phyloP scores from a whole-genome alignment of 2,113 vertebrate genomes.

The Protobothrops mucrosquamatus region DNA sequence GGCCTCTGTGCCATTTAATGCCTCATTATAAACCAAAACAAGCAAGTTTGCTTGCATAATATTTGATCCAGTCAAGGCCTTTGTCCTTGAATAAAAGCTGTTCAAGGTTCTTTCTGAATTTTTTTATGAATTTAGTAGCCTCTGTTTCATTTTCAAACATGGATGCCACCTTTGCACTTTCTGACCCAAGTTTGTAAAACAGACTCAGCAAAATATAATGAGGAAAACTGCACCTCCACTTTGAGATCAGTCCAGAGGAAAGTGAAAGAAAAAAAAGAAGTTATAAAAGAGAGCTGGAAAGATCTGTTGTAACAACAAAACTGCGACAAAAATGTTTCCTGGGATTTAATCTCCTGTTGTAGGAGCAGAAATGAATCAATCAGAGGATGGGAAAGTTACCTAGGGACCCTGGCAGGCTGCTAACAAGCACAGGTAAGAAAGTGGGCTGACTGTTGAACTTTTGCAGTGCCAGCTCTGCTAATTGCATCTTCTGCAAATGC shows the following conservation, averaged over 20 bases:
- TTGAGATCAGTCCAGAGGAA: not conserved
- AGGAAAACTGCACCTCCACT: not conserved
- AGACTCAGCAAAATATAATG: not conserved
- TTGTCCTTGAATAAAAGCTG: not conserved
- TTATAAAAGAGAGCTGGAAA: not conserved
- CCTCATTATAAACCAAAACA: slow-evolving; percentile 4
- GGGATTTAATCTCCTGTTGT: not conserved
- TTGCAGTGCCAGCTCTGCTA: not conserved
- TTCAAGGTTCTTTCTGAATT: not conserved
- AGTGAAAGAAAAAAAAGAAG: not conserved
- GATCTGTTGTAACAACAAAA: not conserved
- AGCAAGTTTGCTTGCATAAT: not conserved
- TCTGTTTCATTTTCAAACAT: not conserved
- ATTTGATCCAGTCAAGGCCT: not conserved
- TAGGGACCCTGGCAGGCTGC: slow-evolving; percentile 13
- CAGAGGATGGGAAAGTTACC: not conserved
- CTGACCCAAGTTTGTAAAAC: not conserved
- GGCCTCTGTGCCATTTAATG: not conserved
- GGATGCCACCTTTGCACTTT: not conserved
- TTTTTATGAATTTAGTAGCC: not conserved
- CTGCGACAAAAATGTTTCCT: not conserved
- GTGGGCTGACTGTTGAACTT: slow-evolving; percentile 31
- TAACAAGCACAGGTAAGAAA: slow-evolving; percentile 31
- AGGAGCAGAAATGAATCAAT: not conserved
- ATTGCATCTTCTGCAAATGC: slow-evolving; percentile 26